Conservation (phyloP, 2,797 vertebrate genomes). For the Phrynocephalus forsythii region DNA sequence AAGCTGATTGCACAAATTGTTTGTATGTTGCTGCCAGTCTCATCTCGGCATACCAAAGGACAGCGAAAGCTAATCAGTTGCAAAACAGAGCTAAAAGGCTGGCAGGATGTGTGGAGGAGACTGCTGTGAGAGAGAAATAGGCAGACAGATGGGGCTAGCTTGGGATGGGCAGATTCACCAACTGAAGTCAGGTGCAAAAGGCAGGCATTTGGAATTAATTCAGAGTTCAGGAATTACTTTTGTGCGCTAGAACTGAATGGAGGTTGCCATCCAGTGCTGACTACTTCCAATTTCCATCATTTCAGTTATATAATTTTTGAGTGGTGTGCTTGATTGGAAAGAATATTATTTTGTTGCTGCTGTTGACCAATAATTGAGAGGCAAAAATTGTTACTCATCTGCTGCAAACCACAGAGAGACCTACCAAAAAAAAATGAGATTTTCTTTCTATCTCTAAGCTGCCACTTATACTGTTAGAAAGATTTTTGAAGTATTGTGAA, state of each 20-base stretch:
- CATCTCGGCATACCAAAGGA: not conserved
- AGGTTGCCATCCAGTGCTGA: not conserved
- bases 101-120: not conserved
- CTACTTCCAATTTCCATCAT: not conserved
- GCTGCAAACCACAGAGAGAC: not conserved
- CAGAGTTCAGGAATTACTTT: not conserved
- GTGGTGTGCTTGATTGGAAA: not conserved
- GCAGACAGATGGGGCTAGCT: not conserved
- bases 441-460: not conserved
- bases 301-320: not conserved
- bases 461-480: not conserved
- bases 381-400: not conserved
- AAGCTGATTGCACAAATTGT: not conserved
- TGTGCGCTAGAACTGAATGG: not conserved
- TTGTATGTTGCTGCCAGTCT: conserved; percentile 33
- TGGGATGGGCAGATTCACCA: not conserved
- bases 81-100: not conserved
- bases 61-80: conserved; percentile 6
- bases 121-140: not conserved
- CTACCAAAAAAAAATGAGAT: not conserved
- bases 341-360: not conserved
- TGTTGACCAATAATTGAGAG: not conserved
- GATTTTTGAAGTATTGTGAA: not conserved
- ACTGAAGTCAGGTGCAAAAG: not conserved
- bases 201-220: not conserved